A percentile compares a stretch with the other conserved stretches of the same genome.
phyloP scores from a whole-genome alignment of 2,113 vertebrate species.

The Guaruba guarouba region DNA sequence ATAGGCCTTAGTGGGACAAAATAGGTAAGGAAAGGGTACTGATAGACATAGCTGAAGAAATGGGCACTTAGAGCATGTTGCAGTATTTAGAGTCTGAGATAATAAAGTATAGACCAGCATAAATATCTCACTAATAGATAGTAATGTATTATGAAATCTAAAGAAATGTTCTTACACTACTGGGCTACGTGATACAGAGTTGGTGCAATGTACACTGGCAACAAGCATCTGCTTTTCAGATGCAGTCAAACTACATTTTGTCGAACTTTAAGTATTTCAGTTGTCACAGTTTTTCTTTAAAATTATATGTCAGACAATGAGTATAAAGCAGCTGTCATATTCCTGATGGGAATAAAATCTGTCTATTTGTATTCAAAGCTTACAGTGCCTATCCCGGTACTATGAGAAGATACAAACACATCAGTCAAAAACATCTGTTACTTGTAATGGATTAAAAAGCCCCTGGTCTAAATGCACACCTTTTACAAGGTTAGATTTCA shows the following conservation, averaged over 20 bases:
- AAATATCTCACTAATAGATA: background rate
- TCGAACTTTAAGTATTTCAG: background rate
- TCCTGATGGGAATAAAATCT: background rate
- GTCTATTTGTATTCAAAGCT: slow-evolving; percentile 36
- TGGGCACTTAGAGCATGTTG: background rate
- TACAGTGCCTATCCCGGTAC: background rate
- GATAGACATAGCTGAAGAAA: background rate
- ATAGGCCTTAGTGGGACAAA: background rate
- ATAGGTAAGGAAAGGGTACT: background rate
- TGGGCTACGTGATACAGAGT: background rate
- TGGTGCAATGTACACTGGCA: background rate
- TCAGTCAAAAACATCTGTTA: slow-evolving; percentile 17
- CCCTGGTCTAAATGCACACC: background rate
- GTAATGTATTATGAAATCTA: background rate
- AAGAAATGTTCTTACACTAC: background rate
- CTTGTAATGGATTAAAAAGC: background rate
- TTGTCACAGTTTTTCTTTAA: background rate
- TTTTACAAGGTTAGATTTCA: background rate
- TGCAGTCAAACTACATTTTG: background rate
- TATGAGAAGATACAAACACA: background rate
- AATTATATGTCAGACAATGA: background rate
- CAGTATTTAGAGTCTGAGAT: background rate
- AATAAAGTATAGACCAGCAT: background rate
- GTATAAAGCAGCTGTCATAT: background rate
- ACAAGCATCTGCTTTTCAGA: background rate